Percentiles rank a stretch among this genome's conserved stretches.
Conservation (phyloP, 2,797 vertebrate genomes). For the Kryptolebias ocellatus region DNA sequence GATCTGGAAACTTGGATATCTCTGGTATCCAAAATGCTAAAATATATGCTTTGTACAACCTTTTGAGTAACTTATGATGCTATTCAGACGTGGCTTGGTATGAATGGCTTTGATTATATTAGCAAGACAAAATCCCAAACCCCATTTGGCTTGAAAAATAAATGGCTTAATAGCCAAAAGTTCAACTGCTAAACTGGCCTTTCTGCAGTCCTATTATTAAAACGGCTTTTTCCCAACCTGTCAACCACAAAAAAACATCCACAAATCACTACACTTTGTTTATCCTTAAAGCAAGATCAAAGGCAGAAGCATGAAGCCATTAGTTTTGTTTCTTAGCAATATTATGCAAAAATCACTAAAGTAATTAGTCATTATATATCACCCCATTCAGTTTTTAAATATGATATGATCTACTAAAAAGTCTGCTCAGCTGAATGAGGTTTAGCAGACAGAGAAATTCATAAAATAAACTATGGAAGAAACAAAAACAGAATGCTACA, state of each 20-base stretch:
- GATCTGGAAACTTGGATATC: background rate
- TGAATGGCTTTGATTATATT: background rate
- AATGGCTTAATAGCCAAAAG: background rate
- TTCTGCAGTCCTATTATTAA: background rate
- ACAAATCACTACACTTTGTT: background rate
- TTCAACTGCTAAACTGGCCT: background rate
- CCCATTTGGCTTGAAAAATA: background rate
- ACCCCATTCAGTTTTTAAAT: background rate
- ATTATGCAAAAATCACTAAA: background rate
- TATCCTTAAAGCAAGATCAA: too few relatives aligned
- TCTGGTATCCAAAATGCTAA: background rate
- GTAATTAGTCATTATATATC: background rate
- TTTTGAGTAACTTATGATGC: background rate
- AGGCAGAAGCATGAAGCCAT: background rate
- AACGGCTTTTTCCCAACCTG: too few relatives aligned
- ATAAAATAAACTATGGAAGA: background rate
- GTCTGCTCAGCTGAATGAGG: background rate
- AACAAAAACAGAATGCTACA: background rate
- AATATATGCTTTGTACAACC: background rate
- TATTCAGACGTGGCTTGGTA: background rate
- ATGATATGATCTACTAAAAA: background rate
- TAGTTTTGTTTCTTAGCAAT: conserved; percentile 2
- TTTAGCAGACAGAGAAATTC: background rate
- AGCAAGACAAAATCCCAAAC: background rate
- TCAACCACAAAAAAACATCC: background rate